These are phyloP conservation scores for Pyrocephalus nanus DNA, from an alignment of 2,797 vertebrate species.

Conservation along the genomic window DNA sequence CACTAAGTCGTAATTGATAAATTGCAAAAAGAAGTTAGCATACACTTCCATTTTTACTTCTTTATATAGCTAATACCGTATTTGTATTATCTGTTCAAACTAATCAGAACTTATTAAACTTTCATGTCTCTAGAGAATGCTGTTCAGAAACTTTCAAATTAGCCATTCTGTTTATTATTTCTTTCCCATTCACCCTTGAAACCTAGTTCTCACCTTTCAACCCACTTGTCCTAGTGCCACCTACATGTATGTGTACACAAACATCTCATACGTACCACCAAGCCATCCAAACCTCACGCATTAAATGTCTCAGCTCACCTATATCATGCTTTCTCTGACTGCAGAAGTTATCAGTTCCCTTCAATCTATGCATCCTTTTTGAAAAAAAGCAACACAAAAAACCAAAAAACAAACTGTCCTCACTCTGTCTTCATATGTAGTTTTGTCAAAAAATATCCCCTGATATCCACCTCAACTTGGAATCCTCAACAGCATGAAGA, in stretches of 20 bases:
- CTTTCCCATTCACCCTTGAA: background rate
- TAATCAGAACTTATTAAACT: slow-evolving; percentile 26
- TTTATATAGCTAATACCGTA: background rate
- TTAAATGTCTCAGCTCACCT: background rate
- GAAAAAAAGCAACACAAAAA: too few species aligned
- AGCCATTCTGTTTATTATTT: slow-evolving; percentile 26
- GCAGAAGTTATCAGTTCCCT: background rate
- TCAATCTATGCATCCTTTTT: background rate
- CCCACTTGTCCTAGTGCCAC: background rate
- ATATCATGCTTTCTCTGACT: background rate
- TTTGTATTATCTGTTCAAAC: slow-evolving; percentile 18
- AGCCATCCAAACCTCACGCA: background rate
- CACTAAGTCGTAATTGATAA: background rate
- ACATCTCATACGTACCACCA: background rate
- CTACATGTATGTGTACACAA: background rate
- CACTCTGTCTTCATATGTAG: background rate
- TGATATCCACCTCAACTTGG: background rate
- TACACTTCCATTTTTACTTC: background rate
- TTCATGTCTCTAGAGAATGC: background rate
- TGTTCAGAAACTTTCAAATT: slow-evolving; percentile 27
- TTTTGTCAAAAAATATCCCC: background rate
- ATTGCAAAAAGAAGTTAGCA: background rate
- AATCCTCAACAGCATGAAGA: background rate
- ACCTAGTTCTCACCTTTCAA: background rate
- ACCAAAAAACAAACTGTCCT: background rate